Conservation (phyloP, 2,888 invertebrate species). For the Tryphoninae sp. region DNA sequence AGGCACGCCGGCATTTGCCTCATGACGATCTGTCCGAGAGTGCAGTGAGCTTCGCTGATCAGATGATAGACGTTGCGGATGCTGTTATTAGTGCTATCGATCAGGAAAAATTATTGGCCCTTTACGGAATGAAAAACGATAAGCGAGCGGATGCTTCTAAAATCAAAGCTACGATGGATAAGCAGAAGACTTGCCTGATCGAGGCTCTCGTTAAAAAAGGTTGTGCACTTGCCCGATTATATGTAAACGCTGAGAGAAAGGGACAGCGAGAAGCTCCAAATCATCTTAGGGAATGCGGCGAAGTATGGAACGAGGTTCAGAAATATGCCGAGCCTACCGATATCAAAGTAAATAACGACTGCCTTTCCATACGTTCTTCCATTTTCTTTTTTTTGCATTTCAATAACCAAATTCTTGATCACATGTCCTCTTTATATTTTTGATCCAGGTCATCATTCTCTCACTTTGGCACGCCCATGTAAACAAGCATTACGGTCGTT, state of each 20-base stretch:
- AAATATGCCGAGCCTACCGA: constrained; percentile 92
- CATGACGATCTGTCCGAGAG: constrained; percentile 78
- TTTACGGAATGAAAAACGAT: constrained; percentile 93
- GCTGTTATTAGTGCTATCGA: constrained; percentile 88
- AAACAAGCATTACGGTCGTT: constrained; percentile 91
- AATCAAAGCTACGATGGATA: constrained; percentile 93
- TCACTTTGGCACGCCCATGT: constrained; percentile 92
- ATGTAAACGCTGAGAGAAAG: constrained; percentile 78
- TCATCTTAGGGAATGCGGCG: constrained; percentile 83
- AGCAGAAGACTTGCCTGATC: constrained; percentile 89
- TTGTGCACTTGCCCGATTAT: constrained; percentile 86
- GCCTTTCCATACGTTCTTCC: constrained; percentile 32
- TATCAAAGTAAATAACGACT: constrained; percentile 84
- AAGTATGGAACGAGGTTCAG: constrained; percentile 87
- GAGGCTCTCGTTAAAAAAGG: constrained; percentile 92
- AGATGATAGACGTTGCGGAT: constrained; percentile 86
- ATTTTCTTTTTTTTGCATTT: constrained; percentile 50
- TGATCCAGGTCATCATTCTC: constrained; percentile 87
- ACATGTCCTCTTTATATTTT: constrained; percentile 9
- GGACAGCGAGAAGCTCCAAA: constrained; percentile 77
- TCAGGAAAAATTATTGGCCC: constrained; percentile 89
- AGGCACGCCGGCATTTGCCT: constrained; percentile 81
- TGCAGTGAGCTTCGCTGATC: constrained; percentile 79
- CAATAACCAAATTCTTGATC: too few species aligned
- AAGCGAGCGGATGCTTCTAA: constrained; percentile 91